Conservation (phyloP, 2,797 vertebrate species). For the Hippopotamyrus pictus region DNA sequence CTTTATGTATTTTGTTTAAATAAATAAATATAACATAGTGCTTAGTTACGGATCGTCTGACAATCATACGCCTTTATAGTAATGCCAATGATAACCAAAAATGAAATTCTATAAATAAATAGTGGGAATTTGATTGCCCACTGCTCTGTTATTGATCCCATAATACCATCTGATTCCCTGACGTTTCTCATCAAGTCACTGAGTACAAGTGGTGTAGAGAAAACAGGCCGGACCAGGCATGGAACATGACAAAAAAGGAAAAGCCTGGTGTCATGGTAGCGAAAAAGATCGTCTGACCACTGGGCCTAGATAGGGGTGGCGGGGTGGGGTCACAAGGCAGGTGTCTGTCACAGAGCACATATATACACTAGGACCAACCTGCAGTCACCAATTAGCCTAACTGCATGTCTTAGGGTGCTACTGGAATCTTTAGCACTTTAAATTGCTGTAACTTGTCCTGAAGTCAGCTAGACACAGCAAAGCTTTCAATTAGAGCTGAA, state of each 20-base stretch:
- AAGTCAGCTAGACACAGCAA: not conserved
- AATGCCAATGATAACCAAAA: not conserved
- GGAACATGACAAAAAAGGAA: not conserved
- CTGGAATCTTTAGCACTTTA: not conserved
- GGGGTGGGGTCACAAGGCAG: not conserved
- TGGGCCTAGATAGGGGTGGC: not conserved
- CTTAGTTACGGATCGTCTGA: constrained; percentile 4
- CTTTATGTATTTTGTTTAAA: not conserved
- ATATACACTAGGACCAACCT: not conserved
- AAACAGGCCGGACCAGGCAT: not conserved
- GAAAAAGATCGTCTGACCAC: not conserved
- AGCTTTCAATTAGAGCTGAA: not conserved
- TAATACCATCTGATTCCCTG: not conserved
- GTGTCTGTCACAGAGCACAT: not conserved
- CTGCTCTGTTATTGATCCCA: not conserved
- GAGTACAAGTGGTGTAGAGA: not conserved
- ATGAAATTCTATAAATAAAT: constrained; percentile 10
- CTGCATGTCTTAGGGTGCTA: not conserved
- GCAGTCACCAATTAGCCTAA: not conserved
- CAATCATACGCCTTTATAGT: constrained; percentile 4
- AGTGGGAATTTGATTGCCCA: not conserved
- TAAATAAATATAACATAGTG: constrained; percentile 15
- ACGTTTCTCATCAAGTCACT: not conserved
- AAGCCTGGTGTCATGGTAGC: not conserved
- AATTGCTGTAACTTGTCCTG: not conserved